Conservation (phyloP, 37 sponge, comb jelly and placozoan genomes). For the Cliona cf. orientalis region DNA sequence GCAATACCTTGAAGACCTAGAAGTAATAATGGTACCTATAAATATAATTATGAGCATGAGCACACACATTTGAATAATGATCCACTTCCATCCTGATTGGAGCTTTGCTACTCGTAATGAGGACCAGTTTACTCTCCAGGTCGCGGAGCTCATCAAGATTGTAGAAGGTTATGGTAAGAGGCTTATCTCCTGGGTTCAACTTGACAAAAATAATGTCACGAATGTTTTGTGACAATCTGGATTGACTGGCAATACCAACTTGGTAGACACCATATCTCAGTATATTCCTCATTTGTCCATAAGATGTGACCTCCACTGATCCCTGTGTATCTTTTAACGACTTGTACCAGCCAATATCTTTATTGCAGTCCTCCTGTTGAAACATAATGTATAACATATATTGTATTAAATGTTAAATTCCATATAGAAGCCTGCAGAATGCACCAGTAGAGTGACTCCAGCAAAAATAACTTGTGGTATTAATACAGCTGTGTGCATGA, state of each 20-base stretch:
- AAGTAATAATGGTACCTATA: too few species aligned
- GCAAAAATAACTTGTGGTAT: too few species aligned
- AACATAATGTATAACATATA: too few species aligned
- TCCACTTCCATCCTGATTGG: slow-evolving; percentile 56
- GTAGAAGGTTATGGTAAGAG: slow-evolving; percentile 42
- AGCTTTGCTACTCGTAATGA: slow-evolving; percentile 71
- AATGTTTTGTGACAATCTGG: slow-evolving; percentile 8
- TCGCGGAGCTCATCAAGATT: slow-evolving; percentile 75
- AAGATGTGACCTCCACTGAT: slow-evolving; percentile 66
- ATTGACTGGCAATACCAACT: slow-evolving; percentile 7
- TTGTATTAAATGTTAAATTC: too few species aligned
- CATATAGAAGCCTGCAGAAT: too few species aligned
- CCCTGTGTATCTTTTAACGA: slow-evolving; percentile 69
- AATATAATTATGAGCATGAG: too few species aligned
- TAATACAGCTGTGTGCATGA: too few species aligned
- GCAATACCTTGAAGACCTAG: too few species aligned
- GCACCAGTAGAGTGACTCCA: too few species aligned
- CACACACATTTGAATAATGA: slow-evolving; percentile 56
- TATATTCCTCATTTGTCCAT: slow-evolving; percentile 72
- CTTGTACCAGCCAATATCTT: slow-evolving; percentile 73
- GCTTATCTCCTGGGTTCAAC: slow-evolving; percentile 9
- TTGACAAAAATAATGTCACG: slow-evolving; percentile 44
- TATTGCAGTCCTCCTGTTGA: slow-evolving; percentile 45
- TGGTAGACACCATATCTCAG: slow-evolving; percentile 54
- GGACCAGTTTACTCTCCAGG: slow-evolving; percentile 81